phyloP scores from a whole-genome alignment of 2,797 vertebrate genomes.

The Acanthiza pusilla region DNA sequence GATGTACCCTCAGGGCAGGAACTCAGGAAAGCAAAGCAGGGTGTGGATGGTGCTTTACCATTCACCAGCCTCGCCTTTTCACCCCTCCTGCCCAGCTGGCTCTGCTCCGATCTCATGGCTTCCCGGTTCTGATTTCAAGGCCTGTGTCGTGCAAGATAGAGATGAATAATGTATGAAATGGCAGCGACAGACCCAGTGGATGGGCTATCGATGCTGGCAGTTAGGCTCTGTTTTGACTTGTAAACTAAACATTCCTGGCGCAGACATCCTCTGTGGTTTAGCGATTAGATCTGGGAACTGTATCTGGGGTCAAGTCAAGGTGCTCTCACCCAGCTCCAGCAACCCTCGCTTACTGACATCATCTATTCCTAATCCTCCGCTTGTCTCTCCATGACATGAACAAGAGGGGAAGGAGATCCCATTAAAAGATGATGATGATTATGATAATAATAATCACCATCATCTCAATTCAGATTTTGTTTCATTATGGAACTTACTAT shows the following conservation, averaged over 20 bases:
- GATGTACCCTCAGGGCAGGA: neutral
- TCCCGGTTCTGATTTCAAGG: neutral
- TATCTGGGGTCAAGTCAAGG: neutral
- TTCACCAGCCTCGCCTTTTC: neutral
- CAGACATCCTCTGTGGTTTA: constrained; percentile 44
- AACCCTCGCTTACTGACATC: neutral
- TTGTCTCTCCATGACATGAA: neutral
- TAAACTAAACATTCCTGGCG: neutral
- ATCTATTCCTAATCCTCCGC: neutral
- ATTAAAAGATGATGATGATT: neutral
- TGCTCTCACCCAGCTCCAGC: neutral
- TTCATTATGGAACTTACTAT: neutral
- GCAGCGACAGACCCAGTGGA: neutral
- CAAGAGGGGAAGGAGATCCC: neutral
- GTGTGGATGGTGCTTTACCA: neutral
- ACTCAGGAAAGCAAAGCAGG: neutral
- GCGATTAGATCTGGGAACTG: constrained; percentile 13
- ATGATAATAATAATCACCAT: neutral
- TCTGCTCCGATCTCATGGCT: neutral
- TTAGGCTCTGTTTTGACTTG: constrained; percentile 35
- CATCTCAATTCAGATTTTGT: neutral
- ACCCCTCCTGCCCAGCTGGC: neutral
- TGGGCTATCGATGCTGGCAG: neutral
- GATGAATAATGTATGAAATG: constrained; percentile 19
- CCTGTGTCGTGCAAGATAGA: neutral